Evolutionary conservation across 2,888 invertebrate genomes (phyloP), one percentile per base, ranked within the genome.

Genomic region (Chrysolina haemoptera): DNA sequence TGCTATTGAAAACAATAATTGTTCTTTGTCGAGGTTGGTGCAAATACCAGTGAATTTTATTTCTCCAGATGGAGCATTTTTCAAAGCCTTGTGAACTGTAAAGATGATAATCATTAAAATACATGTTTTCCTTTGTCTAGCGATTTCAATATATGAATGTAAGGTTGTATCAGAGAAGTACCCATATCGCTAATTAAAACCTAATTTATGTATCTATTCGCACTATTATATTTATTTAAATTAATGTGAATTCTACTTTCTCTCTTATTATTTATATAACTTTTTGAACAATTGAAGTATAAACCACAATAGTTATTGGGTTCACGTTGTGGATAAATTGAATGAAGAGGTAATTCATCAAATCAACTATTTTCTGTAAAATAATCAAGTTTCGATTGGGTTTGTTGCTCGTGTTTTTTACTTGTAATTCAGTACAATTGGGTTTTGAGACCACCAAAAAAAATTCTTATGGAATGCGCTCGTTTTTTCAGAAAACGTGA

Each of bases 211-310:
- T 27, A 59, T 59, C n/a, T 35, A 27, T 59, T n/a, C 14, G 8
- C 14, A 27, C 16, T 59, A 35, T 27, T 9, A 59, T 35, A 59
- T 35, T 35, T 11, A 59, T 59, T 59, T 35, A 35, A 59, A 71
- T 62, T n/a, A 71, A 71, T 71, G 48, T 48, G 62, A 71, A 71
- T 16, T 35, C 27, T 20, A 71, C 71, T 71, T 66, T 71, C 71
- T 46, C 71, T 46, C 8, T 27, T 59, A 59, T 53, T 22, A 27
- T 43, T 62, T 53, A 27, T 12, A 50, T 67, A 20, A 50, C 46
- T 48, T 46, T 46, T n/a, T 27, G 22, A 66, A 48, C 50, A 50
- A 50, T 62, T 11, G 4, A 35, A 67, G 40, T 50, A 53, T 4
- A 53, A 53, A 46, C 62, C 27, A 40, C 48, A 63, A n/a, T 35